Base-by-base conservation (phyloP, 35 echinoderm and acorn worm species). In the Amphiura filiformis region DNA sequence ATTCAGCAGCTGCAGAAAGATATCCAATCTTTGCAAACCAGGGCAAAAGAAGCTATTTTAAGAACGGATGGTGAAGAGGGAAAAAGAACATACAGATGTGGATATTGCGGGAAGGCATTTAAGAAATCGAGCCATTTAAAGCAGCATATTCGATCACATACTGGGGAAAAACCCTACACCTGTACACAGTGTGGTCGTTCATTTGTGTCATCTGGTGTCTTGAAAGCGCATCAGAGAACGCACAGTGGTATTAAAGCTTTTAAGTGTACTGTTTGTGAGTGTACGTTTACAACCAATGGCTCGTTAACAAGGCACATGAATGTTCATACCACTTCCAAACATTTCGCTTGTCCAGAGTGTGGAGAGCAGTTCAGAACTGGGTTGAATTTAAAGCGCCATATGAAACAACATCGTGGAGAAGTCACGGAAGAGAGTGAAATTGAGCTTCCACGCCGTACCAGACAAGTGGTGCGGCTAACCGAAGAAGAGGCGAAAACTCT, bases 61-160 rank as follows among this genome's bases (percentile, higher is more conserved):
- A 38, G 79, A 39, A 49, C 57, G 13, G 80, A 87, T 20, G 86
- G 37, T 17, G 90, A 86, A 20, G 84, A 84, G 57, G 87, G 82
- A 4, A 99, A 99, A 34, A 39, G 93, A 26, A 87, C 87, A 32
- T 99, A 94, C 39, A 77, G 80, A 33, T 99, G 96, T 82, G 37
- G 56, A 14, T 86, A 82, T 42, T 99, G 96, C 65, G 75, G 80
- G 23, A 99, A 99, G 40, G 84, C 85, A 56, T 99, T 99, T 79
- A 99, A 99, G 86, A 99, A 99, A 76, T 99, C 96, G 1, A 99
- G 96, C 39, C 96, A 99, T 65, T 64, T 99, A 35, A 99, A 99
- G 38, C 96, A 99, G 81, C 96, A 99, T 56, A 92, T 95, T 38
- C 87, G 96, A 23, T 94, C 96, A 37, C 96, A 99, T 76, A 99